These are phyloP conservation scores for Peromyscus leucopus DNA, from an alignment of 2,113 vertebrate species.

Conservation along the genomic window DNA sequence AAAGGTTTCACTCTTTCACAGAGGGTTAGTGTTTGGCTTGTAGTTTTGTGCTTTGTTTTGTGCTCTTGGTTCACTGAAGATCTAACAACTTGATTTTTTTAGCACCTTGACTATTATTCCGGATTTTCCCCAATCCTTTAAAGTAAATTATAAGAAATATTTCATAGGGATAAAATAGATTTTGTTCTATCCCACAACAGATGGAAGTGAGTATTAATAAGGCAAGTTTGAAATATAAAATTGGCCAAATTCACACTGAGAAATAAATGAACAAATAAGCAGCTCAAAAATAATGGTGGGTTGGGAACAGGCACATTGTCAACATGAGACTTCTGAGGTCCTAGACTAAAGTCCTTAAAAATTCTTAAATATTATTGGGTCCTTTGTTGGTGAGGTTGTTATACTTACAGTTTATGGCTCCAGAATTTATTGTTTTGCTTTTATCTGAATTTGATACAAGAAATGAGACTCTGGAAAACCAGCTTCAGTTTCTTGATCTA, in stretches of 20 bases:
- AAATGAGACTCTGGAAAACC: conserved; percentile 10
- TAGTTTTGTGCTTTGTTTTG: conserved; percentile 44
- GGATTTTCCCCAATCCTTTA: background rate
- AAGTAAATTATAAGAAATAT: conserved; percentile 32
- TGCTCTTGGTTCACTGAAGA: background rate
- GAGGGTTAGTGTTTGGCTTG: background rate
- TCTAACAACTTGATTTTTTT: conserved; percentile 47
- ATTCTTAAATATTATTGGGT: background rate
- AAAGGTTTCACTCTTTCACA: background rate
- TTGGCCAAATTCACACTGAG: background rate
- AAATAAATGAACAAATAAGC: background rate
- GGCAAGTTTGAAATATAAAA: conserved; percentile 7
- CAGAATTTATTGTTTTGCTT: background rate
- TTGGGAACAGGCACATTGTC: background rate
- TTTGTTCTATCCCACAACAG: background rate
- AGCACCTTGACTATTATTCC: conserved; percentile 13
- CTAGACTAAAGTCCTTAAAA: background rate
- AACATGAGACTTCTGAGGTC: background rate
- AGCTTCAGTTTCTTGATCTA: background rate
- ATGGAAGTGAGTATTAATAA: conserved; percentile 32
- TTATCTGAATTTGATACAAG: conserved; percentile 36
- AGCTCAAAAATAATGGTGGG: background rate
- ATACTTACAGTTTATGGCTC: background rate
- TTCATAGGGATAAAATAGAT: background rate
- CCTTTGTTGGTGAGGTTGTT: background rate